Conservation (phyloP, 2,797 vertebrate species). For the Sebastes iracundus region DNA sequence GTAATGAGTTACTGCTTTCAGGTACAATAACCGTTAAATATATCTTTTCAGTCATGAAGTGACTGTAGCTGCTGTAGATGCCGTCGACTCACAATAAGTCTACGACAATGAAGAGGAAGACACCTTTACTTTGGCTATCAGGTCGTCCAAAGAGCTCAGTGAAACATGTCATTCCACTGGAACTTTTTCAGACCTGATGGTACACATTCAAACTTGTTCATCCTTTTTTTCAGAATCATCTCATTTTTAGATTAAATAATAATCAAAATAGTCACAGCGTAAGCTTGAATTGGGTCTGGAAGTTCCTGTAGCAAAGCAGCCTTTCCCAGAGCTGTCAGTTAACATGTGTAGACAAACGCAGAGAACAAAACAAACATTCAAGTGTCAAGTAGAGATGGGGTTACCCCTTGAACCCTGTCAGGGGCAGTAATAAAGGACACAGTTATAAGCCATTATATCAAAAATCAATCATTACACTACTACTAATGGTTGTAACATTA, state of each 20-base stretch:
- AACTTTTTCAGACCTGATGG: not conserved
- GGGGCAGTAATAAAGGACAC: not conserved
- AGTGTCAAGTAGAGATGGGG: not conserved
- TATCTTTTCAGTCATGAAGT: not conserved
- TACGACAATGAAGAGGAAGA: not conserved
- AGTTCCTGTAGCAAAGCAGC: not conserved
- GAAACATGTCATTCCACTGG: not conserved
- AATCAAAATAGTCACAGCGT: not conserved
- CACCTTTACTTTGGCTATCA: not conserved
- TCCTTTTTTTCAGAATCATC: not conserved
- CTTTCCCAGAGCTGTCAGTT: not conserved
- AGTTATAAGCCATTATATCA: not conserved
- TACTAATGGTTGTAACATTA: not conserved
- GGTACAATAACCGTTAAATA: not conserved
- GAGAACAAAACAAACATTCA: not conserved
- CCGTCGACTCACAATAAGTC: not conserved
- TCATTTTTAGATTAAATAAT: not conserved
- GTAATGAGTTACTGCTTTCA: conserved; percentile 25
- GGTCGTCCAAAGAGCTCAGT: not conserved
- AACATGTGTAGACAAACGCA: not conserved
- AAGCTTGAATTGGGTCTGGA: not conserved
- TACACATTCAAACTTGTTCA: not conserved
- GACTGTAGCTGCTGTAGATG: not conserved
- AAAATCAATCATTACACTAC: not conserved
- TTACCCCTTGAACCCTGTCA: not conserved